Evolutionary conservation across 2,113 vertebrate species (phyloP).

Genomic region (Hydrolagus affinis): DNA sequence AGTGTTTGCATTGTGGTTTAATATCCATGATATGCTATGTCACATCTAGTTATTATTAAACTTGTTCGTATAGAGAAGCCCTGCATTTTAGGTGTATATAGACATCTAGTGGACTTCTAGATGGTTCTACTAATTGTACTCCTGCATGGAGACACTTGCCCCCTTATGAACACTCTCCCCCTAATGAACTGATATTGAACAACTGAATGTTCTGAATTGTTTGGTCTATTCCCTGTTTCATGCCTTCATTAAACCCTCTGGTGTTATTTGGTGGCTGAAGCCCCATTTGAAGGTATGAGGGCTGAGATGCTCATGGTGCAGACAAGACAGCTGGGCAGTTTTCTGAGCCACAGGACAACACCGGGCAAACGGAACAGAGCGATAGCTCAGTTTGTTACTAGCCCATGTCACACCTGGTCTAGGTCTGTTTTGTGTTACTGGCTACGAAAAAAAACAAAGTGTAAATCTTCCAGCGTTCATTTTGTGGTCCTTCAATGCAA

Average conservation of each 20-base stretch:
- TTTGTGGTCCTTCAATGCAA: neutral
- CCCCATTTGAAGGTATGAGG: neutral
- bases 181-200: neutral
- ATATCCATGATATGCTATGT: no score
- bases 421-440: neutral
- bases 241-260: neutral
- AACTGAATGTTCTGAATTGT: neutral
- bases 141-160: neutral
- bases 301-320: neutral
- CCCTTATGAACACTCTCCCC: neutral
- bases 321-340: neutral
- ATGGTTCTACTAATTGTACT: neutral
- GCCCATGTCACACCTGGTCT: neutral
- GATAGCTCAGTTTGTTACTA: neutral
- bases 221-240: neutral
- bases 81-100: neutral
- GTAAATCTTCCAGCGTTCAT: neutral
- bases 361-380: no score
- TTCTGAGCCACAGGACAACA: neutral
- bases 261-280: neutral
- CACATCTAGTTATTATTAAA: neutral
- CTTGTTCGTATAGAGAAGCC: neutral
- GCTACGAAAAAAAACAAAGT: constrained; percentile 4
- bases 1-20: no score
- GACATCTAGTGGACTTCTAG: neutral